Percentiles rank a stretch among this genome's conserved stretches.
phyloP scores from a whole-genome alignment of 2,888 invertebrate genomes.

The Mechanitis mazaeus region DNA sequence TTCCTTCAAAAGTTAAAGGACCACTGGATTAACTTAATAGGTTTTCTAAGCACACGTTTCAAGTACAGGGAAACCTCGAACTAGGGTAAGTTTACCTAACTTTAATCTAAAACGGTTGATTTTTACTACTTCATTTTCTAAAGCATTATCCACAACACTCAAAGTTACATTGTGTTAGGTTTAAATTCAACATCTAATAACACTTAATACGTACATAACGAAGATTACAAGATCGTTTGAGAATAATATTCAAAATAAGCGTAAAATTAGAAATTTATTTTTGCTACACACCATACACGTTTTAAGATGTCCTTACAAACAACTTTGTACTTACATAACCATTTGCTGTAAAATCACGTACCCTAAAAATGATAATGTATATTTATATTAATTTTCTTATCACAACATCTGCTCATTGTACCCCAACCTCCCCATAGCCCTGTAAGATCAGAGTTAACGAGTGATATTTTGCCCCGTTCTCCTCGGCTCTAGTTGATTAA shows the following conservation, averaged over 20 bases:
- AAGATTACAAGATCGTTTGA: not conserved
- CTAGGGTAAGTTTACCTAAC: constrained; percentile 12
- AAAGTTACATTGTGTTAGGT: no score
- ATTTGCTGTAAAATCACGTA: constrained; percentile 21
- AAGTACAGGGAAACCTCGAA: constrained; percentile 13
- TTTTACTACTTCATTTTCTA: not conserved
- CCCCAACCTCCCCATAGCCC: constrained; percentile 19
- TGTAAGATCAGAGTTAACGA: constrained; percentile 28
- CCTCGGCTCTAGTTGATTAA: constrained; percentile 30
- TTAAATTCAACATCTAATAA: not conserved
- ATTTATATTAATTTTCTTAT: constrained; percentile 33
- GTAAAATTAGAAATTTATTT: constrained; percentile 18
- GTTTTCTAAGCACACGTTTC: constrained; percentile 11
- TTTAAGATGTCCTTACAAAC: constrained; percentile 11
- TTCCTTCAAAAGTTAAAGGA: not conserved
- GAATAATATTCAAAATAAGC: not conserved
- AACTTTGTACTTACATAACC: constrained; percentile 13
- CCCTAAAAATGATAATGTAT: constrained; percentile 30
- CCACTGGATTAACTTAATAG: constrained; percentile 13
- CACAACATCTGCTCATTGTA: constrained; percentile 27
- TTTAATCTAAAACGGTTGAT: constrained; percentile 11
- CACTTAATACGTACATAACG: not conserved
- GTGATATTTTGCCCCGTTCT: constrained; percentile 19
- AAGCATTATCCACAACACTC: no score
- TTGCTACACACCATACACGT: constrained; percentile 15